phyloP scores from a whole-genome alignment of 2,888 invertebrate species.

The Scaptomyza cyrtandrae region DNA sequence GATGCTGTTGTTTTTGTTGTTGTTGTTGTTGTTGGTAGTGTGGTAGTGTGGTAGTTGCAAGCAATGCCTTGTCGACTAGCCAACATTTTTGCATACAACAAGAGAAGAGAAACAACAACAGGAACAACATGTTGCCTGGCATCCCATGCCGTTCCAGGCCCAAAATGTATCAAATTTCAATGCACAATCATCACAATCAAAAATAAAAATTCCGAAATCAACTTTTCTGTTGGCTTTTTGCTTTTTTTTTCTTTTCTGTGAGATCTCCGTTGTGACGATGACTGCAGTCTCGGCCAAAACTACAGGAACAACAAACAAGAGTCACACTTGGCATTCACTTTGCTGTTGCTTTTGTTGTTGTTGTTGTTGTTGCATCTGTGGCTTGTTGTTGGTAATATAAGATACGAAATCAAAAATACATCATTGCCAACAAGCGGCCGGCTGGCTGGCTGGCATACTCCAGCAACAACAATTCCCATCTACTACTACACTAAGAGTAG shows the following conservation, averaged over 20 bases:
- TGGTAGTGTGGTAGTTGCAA: conserved; percentile 45
- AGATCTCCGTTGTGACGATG: conserved; percentile 56
- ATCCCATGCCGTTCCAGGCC: conserved; percentile 63
- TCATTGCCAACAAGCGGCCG: conserved; percentile 80
- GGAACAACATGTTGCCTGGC: conserved; percentile 51
- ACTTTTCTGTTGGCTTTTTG: conserved; percentile 61
- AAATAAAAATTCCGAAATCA: conserved; percentile 80
- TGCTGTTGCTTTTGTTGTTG: conserved; percentile 44
- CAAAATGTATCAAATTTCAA: conserved; percentile 84
- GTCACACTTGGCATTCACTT: conserved; percentile 61
- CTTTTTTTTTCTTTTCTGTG: conserved; percentile 16
- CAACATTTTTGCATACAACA: conserved; percentile 77
- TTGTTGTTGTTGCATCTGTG: conserved; percentile 36
- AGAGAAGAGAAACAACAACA: conserved; percentile 31
- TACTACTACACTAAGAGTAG: conserved; percentile 17
- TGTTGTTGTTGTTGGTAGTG: conserved; percentile 36
- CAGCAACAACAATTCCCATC: conserved; percentile 39
- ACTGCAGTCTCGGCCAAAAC: conserved; percentile 37
- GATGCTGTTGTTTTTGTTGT: conserved; percentile 24
- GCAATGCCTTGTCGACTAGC: conserved; percentile 74
- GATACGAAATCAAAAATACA: conserved; percentile 81
- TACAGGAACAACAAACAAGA: conserved; percentile 37
- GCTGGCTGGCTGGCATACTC: conserved; percentile 46
- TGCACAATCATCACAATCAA: conserved; percentile 83
- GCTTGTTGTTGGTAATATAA: conserved; percentile 79